Percentiles rank a stretch among this genome's conserved stretches.
Conservation (phyloP, 2,888 invertebrate genomes). For the Exocentrus adspersus region DNA sequence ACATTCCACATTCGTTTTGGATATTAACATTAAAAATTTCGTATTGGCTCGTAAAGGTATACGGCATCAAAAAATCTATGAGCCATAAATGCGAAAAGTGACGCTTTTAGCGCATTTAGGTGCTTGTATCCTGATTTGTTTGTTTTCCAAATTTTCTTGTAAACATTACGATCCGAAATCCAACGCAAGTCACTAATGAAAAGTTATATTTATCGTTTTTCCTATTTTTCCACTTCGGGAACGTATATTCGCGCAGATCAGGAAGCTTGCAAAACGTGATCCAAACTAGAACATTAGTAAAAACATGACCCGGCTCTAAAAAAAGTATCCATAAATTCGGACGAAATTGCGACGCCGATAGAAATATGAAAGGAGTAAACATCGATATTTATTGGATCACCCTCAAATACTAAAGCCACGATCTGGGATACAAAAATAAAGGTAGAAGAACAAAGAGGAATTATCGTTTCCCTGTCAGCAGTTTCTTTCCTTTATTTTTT, state of each 20-base stretch:
- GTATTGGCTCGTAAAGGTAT: no score
- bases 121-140: no score
- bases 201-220: background rate
- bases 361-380: slow-evolving; percentile 10
- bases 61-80: no score
- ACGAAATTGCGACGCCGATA: slow-evolving; percentile 4
- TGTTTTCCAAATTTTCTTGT: no score
- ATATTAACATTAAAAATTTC: no score
- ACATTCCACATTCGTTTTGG: no score
- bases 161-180: background rate
- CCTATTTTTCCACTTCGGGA: background rate
- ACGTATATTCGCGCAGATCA: background rate
- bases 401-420: slow-evolving; percentile 6
- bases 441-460: background rate
- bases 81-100: no score
- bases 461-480: background rate
- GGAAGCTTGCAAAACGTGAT: background rate
- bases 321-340: slow-evolving; percentile 12
- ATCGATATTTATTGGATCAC: slow-evolving; percentile 19
- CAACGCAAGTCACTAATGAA: background rate
- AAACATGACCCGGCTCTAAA: slow-evolving; percentile 11
- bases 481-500: background rate
- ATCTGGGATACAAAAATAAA: background rate
- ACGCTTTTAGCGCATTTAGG: no score
- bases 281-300: slow-evolving; percentile 3